Evolutionary conservation across 2,888 invertebrate genomes (phyloP).

Genomic region (Operophtera brumata): DNA sequence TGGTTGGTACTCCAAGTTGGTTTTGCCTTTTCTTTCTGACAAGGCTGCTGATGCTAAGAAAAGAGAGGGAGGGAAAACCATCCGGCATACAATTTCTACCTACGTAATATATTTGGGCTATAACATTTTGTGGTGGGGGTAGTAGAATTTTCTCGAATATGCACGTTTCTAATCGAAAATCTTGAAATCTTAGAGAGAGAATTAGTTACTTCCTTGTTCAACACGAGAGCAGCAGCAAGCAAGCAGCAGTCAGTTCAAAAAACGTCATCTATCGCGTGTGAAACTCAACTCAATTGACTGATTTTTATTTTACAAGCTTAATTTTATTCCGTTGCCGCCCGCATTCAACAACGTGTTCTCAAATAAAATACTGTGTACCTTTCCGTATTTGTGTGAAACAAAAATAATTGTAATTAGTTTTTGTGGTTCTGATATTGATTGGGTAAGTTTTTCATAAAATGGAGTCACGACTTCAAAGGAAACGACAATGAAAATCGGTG

Average conservation of each 20-base stretch:
- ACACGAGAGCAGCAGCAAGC: not conserved
- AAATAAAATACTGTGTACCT: not conserved
- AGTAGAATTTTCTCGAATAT: conserved; percentile 49
- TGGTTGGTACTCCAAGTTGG: no score
- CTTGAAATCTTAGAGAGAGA: conserved; percentile 3
- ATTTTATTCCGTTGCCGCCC: not conserved
- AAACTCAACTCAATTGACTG: no score
- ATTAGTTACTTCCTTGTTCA: conserved; percentile 18
- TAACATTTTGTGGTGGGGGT: conserved; percentile 20
- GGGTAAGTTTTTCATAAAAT: conserved; percentile 29
- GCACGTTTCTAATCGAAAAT: conserved; percentile 31
- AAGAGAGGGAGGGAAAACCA: not conserved
- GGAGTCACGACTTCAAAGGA: not conserved
- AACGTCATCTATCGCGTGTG: conserved; percentile 35
- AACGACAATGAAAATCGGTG: not conserved
- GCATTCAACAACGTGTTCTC: conserved; percentile 3
- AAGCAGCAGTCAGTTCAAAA: conserved; percentile 13
- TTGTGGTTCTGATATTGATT: conserved; percentile 5
- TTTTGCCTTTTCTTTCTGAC: no score
- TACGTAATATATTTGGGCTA: conserved; percentile 6
- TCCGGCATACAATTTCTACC: no score
- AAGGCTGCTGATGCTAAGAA: not conserved
- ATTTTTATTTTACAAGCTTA: no score
- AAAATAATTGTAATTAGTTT: not conserved
- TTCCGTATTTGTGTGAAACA: not conserved